phyloP scores from a whole-genome alignment of 2,888 invertebrate species.

The Eupithecia centaureata region DNA sequence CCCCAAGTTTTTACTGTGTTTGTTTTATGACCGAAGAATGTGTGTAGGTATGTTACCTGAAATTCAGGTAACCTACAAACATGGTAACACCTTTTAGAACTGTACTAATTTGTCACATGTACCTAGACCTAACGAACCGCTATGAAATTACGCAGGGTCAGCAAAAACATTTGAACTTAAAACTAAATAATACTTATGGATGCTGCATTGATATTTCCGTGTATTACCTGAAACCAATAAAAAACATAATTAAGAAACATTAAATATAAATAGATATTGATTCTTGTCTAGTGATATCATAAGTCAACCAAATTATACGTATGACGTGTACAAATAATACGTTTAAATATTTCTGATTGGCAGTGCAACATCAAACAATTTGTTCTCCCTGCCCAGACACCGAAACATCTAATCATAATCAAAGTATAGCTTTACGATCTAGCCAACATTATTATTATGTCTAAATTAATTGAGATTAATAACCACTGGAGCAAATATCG shows the following conservation, averaged over 20 bases:
- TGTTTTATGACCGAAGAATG: neutral
- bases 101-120: constrained; percentile 40
- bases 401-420: constrained; percentile 39
- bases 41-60: neutral
- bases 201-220: constrained; percentile 10
- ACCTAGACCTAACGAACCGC: constrained; percentile 18
- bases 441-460: constrained; percentile 48
- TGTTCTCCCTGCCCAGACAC: constrained; percentile 26
- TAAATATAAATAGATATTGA: constrained; percentile 1
- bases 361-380: constrained; percentile 35
- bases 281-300: constrained; percentile 1
- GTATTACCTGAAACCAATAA: constrained; percentile 57
- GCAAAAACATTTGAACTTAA: constrained; percentile 12
- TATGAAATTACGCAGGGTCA: constrained; percentile 25
- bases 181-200: constrained; percentile 29
- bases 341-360: constrained; percentile 37
- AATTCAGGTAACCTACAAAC: constrained; percentile 23
- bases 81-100: constrained; percentile 31
- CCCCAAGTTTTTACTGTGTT: neutral
- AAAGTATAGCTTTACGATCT: constrained; percentile 24
- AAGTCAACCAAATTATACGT: constrained; percentile 14
- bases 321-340: constrained; percentile 17
- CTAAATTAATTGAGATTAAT: constrained; percentile 57
- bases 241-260: constrained; percentile 37
- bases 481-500: constrained; percentile 52